These are phyloP conservation scores for Ammodytes dubius DNA, from an alignment of 2,113 vertebrate species.

Conservation along the genomic window DNA sequence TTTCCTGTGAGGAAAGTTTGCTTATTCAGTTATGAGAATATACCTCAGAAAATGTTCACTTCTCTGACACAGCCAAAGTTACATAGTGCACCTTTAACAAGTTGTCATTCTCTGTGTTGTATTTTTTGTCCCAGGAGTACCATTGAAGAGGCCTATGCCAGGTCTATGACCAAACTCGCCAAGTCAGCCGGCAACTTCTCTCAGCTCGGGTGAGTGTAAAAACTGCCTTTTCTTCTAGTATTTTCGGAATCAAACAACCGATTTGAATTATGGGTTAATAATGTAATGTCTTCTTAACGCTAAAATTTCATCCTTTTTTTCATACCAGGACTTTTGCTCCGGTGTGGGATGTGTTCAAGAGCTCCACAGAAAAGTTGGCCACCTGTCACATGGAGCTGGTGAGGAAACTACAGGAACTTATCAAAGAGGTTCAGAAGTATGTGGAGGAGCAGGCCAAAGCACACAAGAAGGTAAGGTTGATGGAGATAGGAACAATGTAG, in stretches of 20 bases:
- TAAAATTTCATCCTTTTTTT: conserved; percentile 9
- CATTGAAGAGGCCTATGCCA: conserved; percentile 95
- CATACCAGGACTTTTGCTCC: conserved; percentile 93
- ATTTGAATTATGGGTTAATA: not conserved
- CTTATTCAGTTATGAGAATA: no score
- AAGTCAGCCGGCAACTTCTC: conserved; percentile 96
- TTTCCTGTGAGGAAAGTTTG: no score
- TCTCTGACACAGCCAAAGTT: no score
- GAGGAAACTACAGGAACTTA: conserved; percentile 95
- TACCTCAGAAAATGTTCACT: no score
- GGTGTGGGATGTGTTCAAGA: conserved; percentile 97
- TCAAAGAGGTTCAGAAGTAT: conserved; percentile 98
- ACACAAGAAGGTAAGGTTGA: conserved; percentile 92
- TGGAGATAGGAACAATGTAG: not conserved
- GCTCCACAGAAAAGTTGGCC: conserved; percentile 95
- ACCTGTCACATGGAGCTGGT: conserved; percentile 96
- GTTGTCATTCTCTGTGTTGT: not conserved
- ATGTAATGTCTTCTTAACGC: not conserved
- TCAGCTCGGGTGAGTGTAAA: conserved; percentile 92
- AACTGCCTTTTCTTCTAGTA: not conserved
- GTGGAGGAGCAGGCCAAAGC: conserved; percentile 97
- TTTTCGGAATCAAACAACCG: not conserved
- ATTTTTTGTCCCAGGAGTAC: conserved; percentile 85
- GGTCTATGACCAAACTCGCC: conserved; percentile 97
- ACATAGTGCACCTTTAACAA: not conserved